Percentiles rank a stretch among this genome's conserved stretches.
These are phyloP conservation scores for Drosophila tanythrix DNA, from an alignment of 2,888 invertebrate genomes.

Conservation along the genomic window DNA sequence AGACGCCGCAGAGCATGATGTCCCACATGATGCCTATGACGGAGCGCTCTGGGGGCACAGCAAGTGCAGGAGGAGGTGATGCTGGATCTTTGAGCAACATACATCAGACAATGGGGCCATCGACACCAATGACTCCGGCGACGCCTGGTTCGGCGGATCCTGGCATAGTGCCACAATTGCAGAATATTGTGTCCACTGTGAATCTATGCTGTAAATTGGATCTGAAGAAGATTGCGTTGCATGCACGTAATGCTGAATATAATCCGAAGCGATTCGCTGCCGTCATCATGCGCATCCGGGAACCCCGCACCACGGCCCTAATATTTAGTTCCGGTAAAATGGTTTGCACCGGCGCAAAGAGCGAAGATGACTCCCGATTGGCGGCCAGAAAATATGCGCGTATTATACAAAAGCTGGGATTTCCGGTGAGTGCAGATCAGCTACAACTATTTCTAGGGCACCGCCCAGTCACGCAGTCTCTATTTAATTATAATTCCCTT, in stretches of 20 bases:
- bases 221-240: slow-evolving; percentile 97
- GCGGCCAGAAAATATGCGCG: slow-evolving; percentile 93
- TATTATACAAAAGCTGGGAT: slow-evolving; percentile 93
- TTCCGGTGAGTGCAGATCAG: slow-evolving; percentile 86
- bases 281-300: slow-evolving; percentile 97
- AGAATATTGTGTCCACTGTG: slow-evolving; percentile 98
- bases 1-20: slow-evolving; percentile 95
- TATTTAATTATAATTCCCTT: not conserved
- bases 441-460: not conserved
- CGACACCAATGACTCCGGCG: slow-evolving; percentile 93
- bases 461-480: not conserved
- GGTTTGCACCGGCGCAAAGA: slow-evolving; percentile 93
- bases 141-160: slow-evolving; percentile 97
- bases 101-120: slow-evolving; percentile 88
- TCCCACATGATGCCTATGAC: slow-evolving; percentile 90
- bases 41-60: slow-evolving; percentile 66
- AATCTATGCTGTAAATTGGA: slow-evolving; percentile 97
- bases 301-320: slow-evolving; percentile 92
- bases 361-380: slow-evolving; percentile 91
- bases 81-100: slow-evolving; percentile 80
- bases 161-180: slow-evolving; percentile 93
- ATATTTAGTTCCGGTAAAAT: slow-evolving; percentile 94
- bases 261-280: slow-evolving; percentile 99
- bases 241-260: slow-evolving; percentile 99
- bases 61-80: slow-evolving; percentile 47